Evolutionary conservation across 2,888 invertebrate genomes (phyloP).

Genomic region (Agrochola circellaris): DNA sequence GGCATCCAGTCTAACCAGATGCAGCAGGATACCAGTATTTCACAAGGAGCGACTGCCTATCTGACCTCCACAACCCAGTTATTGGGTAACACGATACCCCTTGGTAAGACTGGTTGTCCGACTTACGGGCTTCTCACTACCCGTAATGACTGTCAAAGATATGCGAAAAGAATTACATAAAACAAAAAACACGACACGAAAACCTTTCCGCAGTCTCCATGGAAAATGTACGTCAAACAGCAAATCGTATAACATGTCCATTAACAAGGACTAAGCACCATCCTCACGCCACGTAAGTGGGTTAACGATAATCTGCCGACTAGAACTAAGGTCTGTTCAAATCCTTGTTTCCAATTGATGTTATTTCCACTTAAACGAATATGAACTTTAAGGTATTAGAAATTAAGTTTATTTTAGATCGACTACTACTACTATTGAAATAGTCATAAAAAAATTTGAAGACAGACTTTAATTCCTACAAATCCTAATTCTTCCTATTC

Average conservation of each 20-base stretch:
- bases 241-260: conserved; percentile 66
- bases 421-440: not conserved
- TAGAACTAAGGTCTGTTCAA: conserved; percentile 17
- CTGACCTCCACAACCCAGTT: no score
- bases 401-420: not conserved
- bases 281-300: conserved; percentile 61
- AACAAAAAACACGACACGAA: conserved; percentile 2
- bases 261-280: conserved; percentile 61
- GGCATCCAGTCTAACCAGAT: no score
- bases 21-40: no score
- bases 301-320: conserved; percentile 64
- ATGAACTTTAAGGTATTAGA: accelerated
- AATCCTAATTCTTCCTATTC: no score
- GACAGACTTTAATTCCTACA: no score
- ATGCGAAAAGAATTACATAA: not conserved
- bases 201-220: conserved; percentile 27
- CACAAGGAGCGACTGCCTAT: no score
- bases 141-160: no score
- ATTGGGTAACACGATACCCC: no score
- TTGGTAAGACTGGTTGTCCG: no score
- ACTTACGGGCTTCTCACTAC: no score
- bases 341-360: not conserved
- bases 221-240: conserved; percentile 63
- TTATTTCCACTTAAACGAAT: not conserved
- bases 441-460: no score